Conservation (phyloP, 2,797 vertebrate genomes). For the Pseudomugil gertrudae region DNA sequence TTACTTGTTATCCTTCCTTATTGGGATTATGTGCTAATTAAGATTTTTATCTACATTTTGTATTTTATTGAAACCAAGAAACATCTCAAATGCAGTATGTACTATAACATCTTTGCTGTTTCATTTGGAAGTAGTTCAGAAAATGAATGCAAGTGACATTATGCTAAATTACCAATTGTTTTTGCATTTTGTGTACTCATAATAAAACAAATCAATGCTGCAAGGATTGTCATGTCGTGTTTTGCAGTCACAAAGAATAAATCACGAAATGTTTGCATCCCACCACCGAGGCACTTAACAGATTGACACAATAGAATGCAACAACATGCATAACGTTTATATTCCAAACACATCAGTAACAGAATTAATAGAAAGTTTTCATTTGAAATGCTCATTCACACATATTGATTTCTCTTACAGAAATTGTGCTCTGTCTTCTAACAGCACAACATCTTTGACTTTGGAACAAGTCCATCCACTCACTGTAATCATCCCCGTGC, state of each 20-base stretch:
- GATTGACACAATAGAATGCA: slow-evolving; percentile 15
- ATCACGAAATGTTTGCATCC: neutral
- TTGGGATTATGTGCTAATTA: neutral
- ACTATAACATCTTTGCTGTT: neutral
- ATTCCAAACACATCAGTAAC: slow-evolving; percentile 25
- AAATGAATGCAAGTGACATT: neutral
- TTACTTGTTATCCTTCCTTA: no score
- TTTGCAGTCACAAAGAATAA: slow-evolving; percentile 17
- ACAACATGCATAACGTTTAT: slow-evolving; percentile 22
- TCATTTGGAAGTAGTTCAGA: neutral
- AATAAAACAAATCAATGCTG: slow-evolving; percentile 1
- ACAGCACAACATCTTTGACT: slow-evolving; percentile 48
- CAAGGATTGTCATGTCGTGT: slow-evolving; percentile 2
- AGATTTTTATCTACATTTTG: neutral
- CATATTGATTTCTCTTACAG: slow-evolving; percentile 44
- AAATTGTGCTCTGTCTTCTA: slow-evolving; percentile 34
- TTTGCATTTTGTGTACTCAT: neutral
- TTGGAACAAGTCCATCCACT: slow-evolving; percentile 54
- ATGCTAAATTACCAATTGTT: slow-evolving; percentile 4
- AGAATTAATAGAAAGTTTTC: slow-evolving; percentile 31
- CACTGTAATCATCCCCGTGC: slow-evolving; percentile 25
- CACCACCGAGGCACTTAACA: slow-evolving; percentile 8
- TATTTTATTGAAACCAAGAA: neutral
- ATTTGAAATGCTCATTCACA: slow-evolving; percentile 41
- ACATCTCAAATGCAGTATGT: neutral